phyloP scores from a whole-genome alignment of 2,113 vertebrate species.

The Telmatochromis sp. region DNA sequence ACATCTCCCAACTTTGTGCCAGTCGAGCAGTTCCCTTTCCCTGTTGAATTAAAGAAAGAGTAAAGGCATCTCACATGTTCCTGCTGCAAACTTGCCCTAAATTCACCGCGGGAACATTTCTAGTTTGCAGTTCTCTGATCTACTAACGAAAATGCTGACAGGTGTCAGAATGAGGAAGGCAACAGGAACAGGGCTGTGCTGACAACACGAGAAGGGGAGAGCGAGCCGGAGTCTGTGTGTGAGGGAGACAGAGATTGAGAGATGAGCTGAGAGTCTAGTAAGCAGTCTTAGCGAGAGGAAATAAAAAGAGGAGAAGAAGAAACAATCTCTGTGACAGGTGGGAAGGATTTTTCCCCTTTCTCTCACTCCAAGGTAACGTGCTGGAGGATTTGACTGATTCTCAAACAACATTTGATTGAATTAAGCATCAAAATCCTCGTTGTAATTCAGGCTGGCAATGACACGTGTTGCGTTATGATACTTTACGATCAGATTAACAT shows the following conservation, averaged over 20 bases:
- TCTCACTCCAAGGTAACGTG: constrained; percentile 16
- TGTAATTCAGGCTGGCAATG: constrained; percentile 19
- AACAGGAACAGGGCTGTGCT: constrained; percentile 54
- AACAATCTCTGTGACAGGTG: constrained; percentile 63
- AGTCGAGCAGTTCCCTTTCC: constrained; percentile 50
- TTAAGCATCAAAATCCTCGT: constrained; percentile 41
- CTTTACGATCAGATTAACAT: constrained; percentile 48
- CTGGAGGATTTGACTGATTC: constrained; percentile 43
- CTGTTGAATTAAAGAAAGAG: constrained; percentile 58
- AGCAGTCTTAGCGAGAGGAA: constrained; percentile 54
- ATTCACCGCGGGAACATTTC: constrained; percentile 68
- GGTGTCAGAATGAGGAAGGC: constrained; percentile 69
- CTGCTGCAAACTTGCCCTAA: constrained; percentile 61
- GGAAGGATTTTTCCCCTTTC: background rate
- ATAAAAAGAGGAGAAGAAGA: constrained; percentile 44
- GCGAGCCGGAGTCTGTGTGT: constrained; percentile 6
- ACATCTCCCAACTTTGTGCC: constrained; percentile 43
- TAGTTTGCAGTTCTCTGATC: constrained; percentile 67
- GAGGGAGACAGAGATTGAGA: constrained; percentile 57
- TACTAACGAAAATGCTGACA: constrained; percentile 72
- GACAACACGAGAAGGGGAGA: constrained; percentile 47
- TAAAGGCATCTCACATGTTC: constrained; percentile 55
- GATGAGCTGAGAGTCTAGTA: constrained; percentile 60
- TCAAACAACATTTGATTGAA: constrained; percentile 60
- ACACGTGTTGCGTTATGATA: constrained; percentile 34